Conservation (phyloP, 2,113 vertebrate species). For the Mungos mungo region DNA sequence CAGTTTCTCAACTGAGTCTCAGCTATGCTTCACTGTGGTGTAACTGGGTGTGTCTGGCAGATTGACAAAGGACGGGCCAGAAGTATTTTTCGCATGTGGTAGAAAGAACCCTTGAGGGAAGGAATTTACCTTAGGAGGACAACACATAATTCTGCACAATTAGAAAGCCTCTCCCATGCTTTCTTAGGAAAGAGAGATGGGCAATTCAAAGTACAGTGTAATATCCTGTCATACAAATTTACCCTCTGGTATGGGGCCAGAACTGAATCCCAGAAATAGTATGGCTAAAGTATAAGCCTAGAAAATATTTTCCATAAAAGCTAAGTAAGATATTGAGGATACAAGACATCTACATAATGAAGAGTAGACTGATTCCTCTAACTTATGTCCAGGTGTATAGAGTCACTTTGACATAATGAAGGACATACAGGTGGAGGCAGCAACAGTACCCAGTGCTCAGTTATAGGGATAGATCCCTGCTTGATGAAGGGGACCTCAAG, state of each 20-base stretch:
- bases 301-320: background rate
- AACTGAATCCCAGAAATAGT: background rate
- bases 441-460: background rate
- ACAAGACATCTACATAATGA: background rate
- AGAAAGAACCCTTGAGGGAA: background rate
- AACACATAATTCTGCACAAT: background rate
- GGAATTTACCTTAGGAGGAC: background rate
- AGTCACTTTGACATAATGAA: background rate
- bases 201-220: background rate
- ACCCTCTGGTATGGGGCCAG: background rate
- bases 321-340: background rate
- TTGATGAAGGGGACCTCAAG: background rate
- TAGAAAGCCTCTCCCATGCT: background rate
- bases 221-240: background rate
- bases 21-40: background rate
- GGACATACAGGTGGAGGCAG: accelerated
- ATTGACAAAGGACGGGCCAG: background rate
- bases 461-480: background rate
- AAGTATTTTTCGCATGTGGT: background rate
- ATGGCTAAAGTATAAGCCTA: background rate
- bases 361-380: background rate
- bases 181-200: background rate
- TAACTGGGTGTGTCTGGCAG: background rate
- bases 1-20: background rate
- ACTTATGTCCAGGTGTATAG: too few species aligned